Percentiles rank a stretch among this genome's conserved stretches.
Conservation (phyloP, 2,888 invertebrate species). For the Eupithecia exiguata region DNA sequence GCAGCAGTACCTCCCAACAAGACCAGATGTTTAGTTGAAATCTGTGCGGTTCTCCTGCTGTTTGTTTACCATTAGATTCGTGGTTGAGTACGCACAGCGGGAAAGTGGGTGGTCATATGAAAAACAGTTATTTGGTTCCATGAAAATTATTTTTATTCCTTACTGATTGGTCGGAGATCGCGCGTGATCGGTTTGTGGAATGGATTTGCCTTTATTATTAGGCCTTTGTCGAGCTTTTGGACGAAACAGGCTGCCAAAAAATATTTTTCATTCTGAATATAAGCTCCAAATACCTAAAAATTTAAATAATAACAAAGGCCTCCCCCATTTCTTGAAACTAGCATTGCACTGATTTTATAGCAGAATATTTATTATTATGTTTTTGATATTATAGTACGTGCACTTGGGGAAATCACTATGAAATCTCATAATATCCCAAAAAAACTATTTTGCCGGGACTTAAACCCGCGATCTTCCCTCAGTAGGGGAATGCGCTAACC, state of each 20-base stretch:
- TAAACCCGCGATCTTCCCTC: too few species aligned
- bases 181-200: background rate
- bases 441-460: too few species aligned
- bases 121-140: background rate
- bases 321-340: background rate
- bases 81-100: slow-evolving; percentile 41
- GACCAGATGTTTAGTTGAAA: slow-evolving; percentile 49
- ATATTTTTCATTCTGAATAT: background rate
- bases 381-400: too few species aligned
- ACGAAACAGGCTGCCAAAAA: too few species aligned
- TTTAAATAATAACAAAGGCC: background rate
- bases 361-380: too few species aligned
- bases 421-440: too few species aligned
- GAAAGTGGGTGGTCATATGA: background rate
- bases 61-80: slow-evolving; percentile 59
- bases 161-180: background rate
- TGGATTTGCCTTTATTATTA: background rate
- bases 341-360: too few species aligned
- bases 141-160: background rate
- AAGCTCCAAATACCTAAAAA: background rate
- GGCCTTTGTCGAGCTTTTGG: too few species aligned
- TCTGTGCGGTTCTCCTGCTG: slow-evolving; percentile 49
- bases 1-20: slow-evolving; percentile 38
- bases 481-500: too few species aligned
- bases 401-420: too few species aligned